A percentile compares a stretch with the other conserved stretches of the same genome.
Evolutionary conservation across 2,888 invertebrate species (phyloP).

Genomic region (Chesias legatella): DNA sequence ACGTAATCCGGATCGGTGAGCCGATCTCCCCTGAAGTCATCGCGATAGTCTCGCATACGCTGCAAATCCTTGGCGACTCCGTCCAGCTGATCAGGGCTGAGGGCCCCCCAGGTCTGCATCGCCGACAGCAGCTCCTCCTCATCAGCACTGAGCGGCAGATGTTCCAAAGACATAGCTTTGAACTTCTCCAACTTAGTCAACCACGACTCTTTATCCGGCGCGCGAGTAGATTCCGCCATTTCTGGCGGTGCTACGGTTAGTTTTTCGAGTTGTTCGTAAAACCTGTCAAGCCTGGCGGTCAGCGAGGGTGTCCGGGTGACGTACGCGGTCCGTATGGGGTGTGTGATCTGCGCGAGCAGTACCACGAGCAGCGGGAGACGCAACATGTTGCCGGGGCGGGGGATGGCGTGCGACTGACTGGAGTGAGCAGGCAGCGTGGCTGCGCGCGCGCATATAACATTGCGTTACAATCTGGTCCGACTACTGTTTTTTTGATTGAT

Average conservation of each 20-base stretch:
- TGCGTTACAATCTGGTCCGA: neutral
- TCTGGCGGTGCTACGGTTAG: slow-evolving; percentile 41
- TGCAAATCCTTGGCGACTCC: slow-evolving; percentile 58
- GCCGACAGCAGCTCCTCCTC: slow-evolving; percentile 60
- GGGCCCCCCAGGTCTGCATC: slow-evolving; percentile 56
- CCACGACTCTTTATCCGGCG: slow-evolving; percentile 34
- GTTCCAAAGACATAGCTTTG: slow-evolving; percentile 51
- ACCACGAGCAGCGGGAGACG: slow-evolving; percentile 46
- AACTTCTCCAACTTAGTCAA: slow-evolving; percentile 57
- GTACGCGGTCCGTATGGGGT: slow-evolving; percentile 50
- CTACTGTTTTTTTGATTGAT: neutral
- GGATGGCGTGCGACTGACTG: slow-evolving; percentile 43
- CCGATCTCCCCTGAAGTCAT: slow-evolving; percentile 41
- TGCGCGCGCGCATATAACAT: slow-evolving; percentile 5
- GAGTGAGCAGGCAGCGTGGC: slow-evolving; percentile 9
- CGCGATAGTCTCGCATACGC: slow-evolving; percentile 41
- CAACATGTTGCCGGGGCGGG: slow-evolving; percentile 58
- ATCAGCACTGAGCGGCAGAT: slow-evolving; percentile 49
- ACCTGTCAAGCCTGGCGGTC: slow-evolving; percentile 51
- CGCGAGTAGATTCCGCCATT: neutral
- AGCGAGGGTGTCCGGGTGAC: slow-evolving; percentile 57
- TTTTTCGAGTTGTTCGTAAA: slow-evolving; percentile 60
- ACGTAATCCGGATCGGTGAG: slow-evolving; percentile 46
- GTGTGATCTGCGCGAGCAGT: slow-evolving; percentile 39
- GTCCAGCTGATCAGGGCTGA: slow-evolving; percentile 56